Conservation (phyloP, 1,140 invertebrate species). For the Caenorhabditis inopinata region DNA sequence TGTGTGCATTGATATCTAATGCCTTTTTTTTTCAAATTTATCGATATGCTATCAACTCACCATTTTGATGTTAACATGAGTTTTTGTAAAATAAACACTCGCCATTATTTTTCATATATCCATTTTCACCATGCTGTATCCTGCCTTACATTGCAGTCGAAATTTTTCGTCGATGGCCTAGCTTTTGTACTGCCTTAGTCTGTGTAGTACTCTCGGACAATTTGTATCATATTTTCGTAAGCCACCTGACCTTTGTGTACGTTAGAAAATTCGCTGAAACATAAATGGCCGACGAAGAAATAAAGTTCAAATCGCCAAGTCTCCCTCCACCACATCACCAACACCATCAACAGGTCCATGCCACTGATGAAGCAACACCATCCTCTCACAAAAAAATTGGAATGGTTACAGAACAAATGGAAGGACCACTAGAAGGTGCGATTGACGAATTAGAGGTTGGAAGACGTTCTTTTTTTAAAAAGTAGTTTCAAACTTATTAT, state of each 20-base stretch:
- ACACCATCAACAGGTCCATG: neutral
- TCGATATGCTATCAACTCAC: neutral
- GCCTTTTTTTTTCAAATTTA: neutral
- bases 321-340: neutral
- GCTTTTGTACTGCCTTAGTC: neutral
- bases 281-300: neutral
- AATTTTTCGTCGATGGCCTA: neutral
- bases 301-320: neutral
- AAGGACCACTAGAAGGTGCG: neutral
- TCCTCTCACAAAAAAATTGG: neutral
- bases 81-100: neutral
- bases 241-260: neutral
- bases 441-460: slow-evolving; percentile 1
- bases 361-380: neutral
- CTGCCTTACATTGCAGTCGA: neutral
- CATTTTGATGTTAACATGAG: neutral
- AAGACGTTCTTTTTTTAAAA: no score
- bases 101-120: neutral
- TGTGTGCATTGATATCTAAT: neutral
- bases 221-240: neutral
- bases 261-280: neutral
- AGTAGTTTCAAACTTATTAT: neutral
- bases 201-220: neutral
- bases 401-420: neutral
- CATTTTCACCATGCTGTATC: neutral